Evolutionary conservation across 2,888 invertebrate genomes (phyloP), one percentile per base, ranked within the genome.

Genomic region (Drosophila affinis): DNA sequence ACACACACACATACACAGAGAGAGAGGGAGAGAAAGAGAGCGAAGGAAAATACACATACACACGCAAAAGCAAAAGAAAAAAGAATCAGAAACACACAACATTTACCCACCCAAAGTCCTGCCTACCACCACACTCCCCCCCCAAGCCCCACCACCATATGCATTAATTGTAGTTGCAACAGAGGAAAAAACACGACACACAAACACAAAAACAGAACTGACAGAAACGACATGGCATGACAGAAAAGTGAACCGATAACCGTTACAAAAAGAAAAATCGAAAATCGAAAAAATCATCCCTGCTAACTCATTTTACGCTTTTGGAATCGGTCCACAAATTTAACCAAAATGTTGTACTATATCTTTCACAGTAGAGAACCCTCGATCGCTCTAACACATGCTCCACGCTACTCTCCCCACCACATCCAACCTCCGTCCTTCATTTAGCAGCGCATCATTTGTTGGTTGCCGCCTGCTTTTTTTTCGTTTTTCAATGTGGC

Each of bases 131-230:
- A 21, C 18, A 57, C 18, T 29, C 27, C 9, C n/a, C 7, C 4
- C 17, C 32, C 29, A 39, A 9, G 9, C 9, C 32, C 44, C 63
- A 17, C 32, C 32, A 32, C 4, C 39, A 68, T 51, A 47, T 68
- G 51, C 59, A 69, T 68, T 58, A 51, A 68, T 83, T 81, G 62
- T 56, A 75, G 85, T 84, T 84, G 85, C 80, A 80, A 57, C 80
- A 81, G 82, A 78, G 72, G 65, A 27, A 49, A 51, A 49, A 48
- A 21, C 17, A 64, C 24, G 29, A 51, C 27, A 58, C 27, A 51
- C 32, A 64, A 56, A 61, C 52, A 56, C 59, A 58, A 18, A 74
- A 17, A 48, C 27, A 46, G 39, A 7, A 39, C 39, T n/a, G 39
- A 39, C 39, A n/a, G 39, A 7, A 39, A 14, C n/a, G n/a, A 39